Evolutionary conservation across 1,140 invertebrate genomes (phyloP).

Genomic region (Aradophagus sp.): DNA sequence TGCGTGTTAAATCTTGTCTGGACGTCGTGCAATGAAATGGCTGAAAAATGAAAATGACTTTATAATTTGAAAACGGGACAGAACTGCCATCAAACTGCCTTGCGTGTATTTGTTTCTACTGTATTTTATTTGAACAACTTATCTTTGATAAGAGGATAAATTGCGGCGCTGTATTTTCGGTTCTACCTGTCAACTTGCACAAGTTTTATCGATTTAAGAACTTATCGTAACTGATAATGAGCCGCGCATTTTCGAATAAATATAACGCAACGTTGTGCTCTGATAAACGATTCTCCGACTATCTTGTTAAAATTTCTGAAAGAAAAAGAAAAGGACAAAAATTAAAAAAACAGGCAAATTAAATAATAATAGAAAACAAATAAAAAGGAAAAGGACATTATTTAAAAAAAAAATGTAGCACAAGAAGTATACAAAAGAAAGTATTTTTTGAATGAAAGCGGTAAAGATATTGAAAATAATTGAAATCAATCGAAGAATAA

Average conservation of each 20-base stretch:
- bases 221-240: slow-evolving; percentile 58
- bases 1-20: too few species aligned
- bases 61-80: too few species aligned
- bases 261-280: slow-evolving; percentile 3
- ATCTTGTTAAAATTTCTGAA: slow-evolving; percentile 7
- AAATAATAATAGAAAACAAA: too few species aligned
- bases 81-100: slow-evolving; percentile 1
- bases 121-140: slow-evolving; percentile 58
- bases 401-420: too few species aligned
- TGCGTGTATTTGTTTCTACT: slow-evolving; percentile 37
- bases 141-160: slow-evolving; percentile 55
- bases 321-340: neutral
- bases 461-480: too few species aligned
- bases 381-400: too few species aligned
- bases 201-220: slow-evolving; percentile 55
- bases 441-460: too few species aligned
- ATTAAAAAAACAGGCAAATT: too few species aligned
- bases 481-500: too few species aligned
- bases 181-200: slow-evolving; percentile 50
- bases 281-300: slow-evolving; percentile 1
- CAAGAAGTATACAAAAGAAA: too few species aligned
- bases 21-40: too few species aligned
- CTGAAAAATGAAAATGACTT: too few species aligned
- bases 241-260: slow-evolving; percentile 14
- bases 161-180: slow-evolving; percentile 49